phyloP scores from a whole-genome alignment of 2,113 vertebrate species.

The Dicrurus megarhynchus region DNA sequence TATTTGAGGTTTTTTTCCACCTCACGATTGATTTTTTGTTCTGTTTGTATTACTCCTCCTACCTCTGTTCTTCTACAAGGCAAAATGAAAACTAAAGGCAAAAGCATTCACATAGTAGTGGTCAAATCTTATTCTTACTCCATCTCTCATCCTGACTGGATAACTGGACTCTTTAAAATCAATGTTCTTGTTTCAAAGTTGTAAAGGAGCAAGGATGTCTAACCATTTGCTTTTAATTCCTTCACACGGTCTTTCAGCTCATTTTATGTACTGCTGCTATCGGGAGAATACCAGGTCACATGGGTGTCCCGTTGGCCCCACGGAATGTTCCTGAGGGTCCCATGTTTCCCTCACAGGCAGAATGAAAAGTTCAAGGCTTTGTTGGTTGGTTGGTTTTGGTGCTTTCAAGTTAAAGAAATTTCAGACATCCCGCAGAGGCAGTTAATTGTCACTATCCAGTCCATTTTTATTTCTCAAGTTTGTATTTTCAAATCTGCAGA shows the following conservation, averaged over 20 bases:
- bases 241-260: background rate
- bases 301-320: background rate
- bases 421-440: accelerated
- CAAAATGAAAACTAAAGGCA: background rate
- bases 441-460: background rate
- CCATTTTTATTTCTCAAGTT: background rate
- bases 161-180: background rate
- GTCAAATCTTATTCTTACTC: background rate
- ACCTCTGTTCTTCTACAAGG: background rate
- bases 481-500: background rate
- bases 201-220: background rate
- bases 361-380: background rate
- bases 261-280: background rate
- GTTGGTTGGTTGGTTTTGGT: background rate
- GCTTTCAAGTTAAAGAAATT: background rate
- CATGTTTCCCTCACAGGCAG: background rate
- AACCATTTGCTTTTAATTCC: background rate
- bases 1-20: background rate
- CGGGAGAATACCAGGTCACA: background rate
- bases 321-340: background rate
- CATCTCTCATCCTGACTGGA: background rate
- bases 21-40: background rate
- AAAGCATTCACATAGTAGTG: background rate
- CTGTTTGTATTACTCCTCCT: background rate
- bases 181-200: background rate